Evolutionary conservation across 2,113 vertebrate species (phyloP).

Genomic region (Phrynocephalus versicolor): DNA sequence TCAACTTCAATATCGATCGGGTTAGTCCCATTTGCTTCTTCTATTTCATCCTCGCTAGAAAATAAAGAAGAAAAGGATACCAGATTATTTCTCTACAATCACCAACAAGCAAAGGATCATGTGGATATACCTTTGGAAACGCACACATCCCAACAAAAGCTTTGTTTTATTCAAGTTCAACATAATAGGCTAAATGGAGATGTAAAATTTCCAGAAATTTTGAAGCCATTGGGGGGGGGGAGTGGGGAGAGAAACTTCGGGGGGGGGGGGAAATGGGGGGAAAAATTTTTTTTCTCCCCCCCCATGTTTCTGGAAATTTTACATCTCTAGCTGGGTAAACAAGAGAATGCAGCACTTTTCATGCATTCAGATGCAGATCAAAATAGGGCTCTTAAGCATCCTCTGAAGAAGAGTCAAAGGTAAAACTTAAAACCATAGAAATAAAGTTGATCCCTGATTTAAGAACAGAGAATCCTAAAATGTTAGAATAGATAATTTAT

Average conservation of each 20-base stretch:
- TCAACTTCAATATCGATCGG: conserved; percentile 83
- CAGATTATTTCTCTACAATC: conserved; percentile 41
- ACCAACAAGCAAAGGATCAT: conserved; percentile 17
- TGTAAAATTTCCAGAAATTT: too few relatives aligned
- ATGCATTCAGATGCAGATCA: too few relatives aligned
- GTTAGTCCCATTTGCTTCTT: conserved; percentile 79
- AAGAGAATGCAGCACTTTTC: neutral
- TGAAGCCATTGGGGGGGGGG: too few relatives aligned
- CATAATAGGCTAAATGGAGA: too few relatives aligned
- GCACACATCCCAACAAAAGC: too few relatives aligned
- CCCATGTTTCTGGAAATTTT: too few relatives aligned
- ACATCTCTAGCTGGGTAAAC: too few relatives aligned
- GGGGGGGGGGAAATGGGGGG: too few relatives aligned
- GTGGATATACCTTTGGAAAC: neutral
- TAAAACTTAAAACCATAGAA: neutral
- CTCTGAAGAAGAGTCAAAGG: neutral
- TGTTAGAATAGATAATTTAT: too few relatives aligned
- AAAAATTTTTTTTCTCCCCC: conserved; percentile 75
- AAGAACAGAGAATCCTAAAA: neutral
- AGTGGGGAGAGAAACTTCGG: neutral
- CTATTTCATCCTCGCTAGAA: conserved; percentile 90
- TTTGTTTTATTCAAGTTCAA: too few relatives aligned
- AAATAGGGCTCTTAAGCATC: neutral
- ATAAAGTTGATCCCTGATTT: neutral
- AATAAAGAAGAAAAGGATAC: conserved; percentile 59